Evolutionary conservation across 2,797 vertebrate species (phyloP).

Genomic region (Paedocypris micromegethes): DNA sequence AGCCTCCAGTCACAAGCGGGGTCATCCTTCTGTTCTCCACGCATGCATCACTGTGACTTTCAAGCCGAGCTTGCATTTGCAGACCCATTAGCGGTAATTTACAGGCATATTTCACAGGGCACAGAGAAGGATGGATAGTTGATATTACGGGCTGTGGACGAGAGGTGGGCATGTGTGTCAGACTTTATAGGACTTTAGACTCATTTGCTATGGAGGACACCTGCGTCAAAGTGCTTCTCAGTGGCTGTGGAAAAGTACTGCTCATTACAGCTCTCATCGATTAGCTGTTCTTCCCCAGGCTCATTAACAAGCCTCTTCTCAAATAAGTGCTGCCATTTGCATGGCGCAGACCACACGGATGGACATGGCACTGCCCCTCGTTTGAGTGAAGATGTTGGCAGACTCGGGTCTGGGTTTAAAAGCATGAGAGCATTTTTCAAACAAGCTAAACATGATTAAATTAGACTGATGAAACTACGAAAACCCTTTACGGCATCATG

Average conservation of each 20-base stretch:
- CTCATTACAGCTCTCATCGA: slow-evolving; percentile 27
- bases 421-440: slow-evolving; percentile 24
- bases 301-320: slow-evolving; percentile 25
- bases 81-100: slow-evolving; percentile 56
- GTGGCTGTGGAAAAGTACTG: slow-evolving; percentile 23
- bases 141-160: slow-evolving; percentile 32
- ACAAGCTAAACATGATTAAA: not conserved
- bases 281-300: slow-evolving; percentile 24
- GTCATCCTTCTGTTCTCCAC: slow-evolving; percentile 47
- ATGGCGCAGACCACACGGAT: slow-evolving; percentile 1
- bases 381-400: not conserved
- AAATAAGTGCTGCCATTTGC: slow-evolving; percentile 21
- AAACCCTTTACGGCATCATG: too few relatives aligned
- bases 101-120: slow-evolving; percentile 59
- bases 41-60: slow-evolving; percentile 54
- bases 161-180: slow-evolving; percentile 23
- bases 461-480: too few relatives aligned
- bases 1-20: slow-evolving; percentile 36
- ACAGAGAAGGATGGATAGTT: slow-evolving; percentile 55
- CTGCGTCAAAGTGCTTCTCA: slow-evolving; percentile 5
- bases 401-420: slow-evolving; percentile 23
- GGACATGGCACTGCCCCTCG: not conserved
- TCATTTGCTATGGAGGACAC: slow-evolving; percentile 14
- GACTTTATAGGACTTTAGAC: slow-evolving; percentile 7
- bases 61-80: slow-evolving; percentile 50